Evolutionary conservation across 2,888 invertebrate genomes (phyloP), one percentile per base, ranked within the genome.

Genomic region (Idaea aversata): DNA sequence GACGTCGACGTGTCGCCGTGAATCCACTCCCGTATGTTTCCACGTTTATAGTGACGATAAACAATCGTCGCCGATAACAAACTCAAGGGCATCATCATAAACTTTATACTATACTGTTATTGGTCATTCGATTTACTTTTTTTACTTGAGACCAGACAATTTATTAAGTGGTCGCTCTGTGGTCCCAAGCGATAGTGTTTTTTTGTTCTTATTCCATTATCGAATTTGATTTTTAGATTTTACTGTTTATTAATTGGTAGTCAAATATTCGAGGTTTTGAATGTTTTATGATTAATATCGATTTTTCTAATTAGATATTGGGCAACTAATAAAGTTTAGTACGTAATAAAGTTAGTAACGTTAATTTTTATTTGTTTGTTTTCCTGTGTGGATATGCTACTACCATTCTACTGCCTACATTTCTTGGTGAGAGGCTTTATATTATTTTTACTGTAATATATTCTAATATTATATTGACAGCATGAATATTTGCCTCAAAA

Each of bases 91-190:
- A 86, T 86, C 86, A 83, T 81, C 88, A 88, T 91, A 90, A 90
- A 91, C 88, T 80, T 85, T 77, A 77, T 81, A 86, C 86, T 88
- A 88, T 90, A 90, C 81, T 88, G 91, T 90, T 90, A 91, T 90
- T 90, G 88, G 89, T 84, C 82, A 84, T 80, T 85, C 85, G 85
- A 86, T 88, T 87, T 88, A 82, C 79, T 84, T 86, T 87, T 86
- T 86, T 84, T 81, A 79, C 77, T 74, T 75, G 76, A 77, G 79
- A 75, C 71, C 82, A 78, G 78, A 86, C 87, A 88, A 88, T 88
- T 88, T 90, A 91, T 90, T 88, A 86, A 87, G 87, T 86, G 86
- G 86, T 86, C 82, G 74, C 78, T 76, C 80, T 75, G 81, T 78
- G 77, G 76, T 76, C 77, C 10, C 47, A 47, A 47, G 10, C 47